Conservation (phyloP, 2,888 invertebrate species). For the Ypsolopha scabrella region DNA sequence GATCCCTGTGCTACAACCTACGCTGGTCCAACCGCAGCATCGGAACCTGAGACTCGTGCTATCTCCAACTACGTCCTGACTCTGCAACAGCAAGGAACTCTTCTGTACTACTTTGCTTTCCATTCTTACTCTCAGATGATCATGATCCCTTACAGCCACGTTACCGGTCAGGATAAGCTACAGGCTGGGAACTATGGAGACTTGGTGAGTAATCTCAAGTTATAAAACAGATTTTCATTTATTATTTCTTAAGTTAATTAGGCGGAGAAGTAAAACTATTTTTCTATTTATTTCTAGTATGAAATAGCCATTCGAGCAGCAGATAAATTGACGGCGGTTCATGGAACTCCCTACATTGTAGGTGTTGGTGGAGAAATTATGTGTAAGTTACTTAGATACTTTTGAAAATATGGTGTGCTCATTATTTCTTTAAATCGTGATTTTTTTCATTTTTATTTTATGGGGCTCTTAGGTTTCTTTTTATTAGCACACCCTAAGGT, state of each 20-base stretch:
- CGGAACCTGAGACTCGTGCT: constrained; percentile 61
- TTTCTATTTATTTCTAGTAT: constrained; percentile 21
- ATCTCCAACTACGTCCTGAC: constrained; percentile 34
- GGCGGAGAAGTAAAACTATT: not conserved
- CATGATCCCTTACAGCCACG: constrained; percentile 53
- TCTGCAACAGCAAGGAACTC: constrained; percentile 22
- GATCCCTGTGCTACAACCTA: constrained; percentile 58
- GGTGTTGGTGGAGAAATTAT: constrained; percentile 46
- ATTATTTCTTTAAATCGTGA: too few relatives aligned
- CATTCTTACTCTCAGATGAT: constrained; percentile 69
- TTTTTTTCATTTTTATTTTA: not conserved
- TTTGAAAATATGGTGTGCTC: too few relatives aligned
- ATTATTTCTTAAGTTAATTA: too few relatives aligned
- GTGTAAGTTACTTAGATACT: constrained; percentile 27
- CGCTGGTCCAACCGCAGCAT: constrained; percentile 56
- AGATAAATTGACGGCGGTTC: constrained; percentile 24
- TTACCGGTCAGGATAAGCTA: constrained; percentile 23
- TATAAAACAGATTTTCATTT: too few relatives aligned
- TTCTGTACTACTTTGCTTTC: constrained; percentile 60
- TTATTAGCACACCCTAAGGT: too few relatives aligned
- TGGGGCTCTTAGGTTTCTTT: not conserved
- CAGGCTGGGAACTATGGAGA: constrained; percentile 42
- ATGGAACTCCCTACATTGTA: constrained; percentile 37
- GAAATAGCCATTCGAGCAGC: constrained; percentile 42
- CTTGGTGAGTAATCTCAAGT: constrained; percentile 24